Evolutionary conservation across 2,888 invertebrate genomes (phyloP), one percentile per base, ranked within the genome.

Genomic region (Penaeus monodon): DNA sequence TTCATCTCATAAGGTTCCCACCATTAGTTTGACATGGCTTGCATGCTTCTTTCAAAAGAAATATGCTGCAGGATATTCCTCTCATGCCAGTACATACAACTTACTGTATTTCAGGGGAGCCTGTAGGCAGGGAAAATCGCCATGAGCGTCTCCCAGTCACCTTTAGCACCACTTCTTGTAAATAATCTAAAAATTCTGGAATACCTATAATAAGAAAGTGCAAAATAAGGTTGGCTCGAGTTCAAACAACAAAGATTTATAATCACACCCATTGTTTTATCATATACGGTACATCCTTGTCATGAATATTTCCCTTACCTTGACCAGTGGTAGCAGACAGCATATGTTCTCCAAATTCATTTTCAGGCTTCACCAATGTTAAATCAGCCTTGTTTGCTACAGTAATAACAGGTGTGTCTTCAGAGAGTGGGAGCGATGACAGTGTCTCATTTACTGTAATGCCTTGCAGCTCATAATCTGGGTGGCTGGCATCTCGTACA

Each of bases 351-450:
- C 38, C 44, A 14, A 81, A 57, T 27, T 66, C 57, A 10, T 76
- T 81, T 29, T 44, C 24, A 29, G 80, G 66, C 17, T 64, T 68
- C 38, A 64, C 89, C 24, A 91, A 86, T 4, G 94, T 85, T 70
- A 95, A 92, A 92, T 96, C 96, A 88, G 94, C 93, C 93, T 97
- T 97, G 92, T 97, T 97, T 80, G 95, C 95, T 64, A 96, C 95
- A 91, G 94, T 94, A 38, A 96, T 94, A 82, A 96, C 91, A 63
- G 93, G 89, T 49, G 94, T 92, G 84, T 93, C 92, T 65, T 92
- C 84, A 4, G 93, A 91, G 44, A 94, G 91, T 81, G 92, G 92
- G 90, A 97, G 92, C 3, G 92, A 92, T 86, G 93, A 91, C 38
- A 97, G 92, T 0, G 96, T 96, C 33, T 93, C 91, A 64, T 94